These are phyloP conservation scores for Polydrusus pterygomalis DNA, from an alignment of 2,888 invertebrate genomes.

Conservation along the genomic window DNA sequence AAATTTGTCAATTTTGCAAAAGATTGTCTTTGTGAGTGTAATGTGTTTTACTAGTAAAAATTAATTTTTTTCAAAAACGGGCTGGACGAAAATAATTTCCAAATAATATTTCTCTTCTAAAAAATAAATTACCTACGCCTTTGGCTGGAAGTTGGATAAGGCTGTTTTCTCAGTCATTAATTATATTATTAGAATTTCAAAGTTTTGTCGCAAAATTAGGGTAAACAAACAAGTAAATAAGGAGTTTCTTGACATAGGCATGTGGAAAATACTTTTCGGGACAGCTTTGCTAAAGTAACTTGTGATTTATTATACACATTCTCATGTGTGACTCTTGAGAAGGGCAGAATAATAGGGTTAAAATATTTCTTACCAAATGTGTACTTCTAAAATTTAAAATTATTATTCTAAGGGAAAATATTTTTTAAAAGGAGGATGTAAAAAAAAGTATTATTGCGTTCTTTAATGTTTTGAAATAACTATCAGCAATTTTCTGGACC, in stretches of 20 bases:
- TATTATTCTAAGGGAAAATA: too few relatives aligned
- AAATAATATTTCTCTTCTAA: neutral
- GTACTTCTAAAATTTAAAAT: too few relatives aligned
- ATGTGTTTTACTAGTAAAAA: too few relatives aligned
- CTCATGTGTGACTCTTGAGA: slow-evolving; percentile 3
- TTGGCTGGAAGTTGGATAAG: neutral
- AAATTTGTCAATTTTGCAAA: too few relatives aligned
- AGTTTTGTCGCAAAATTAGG: slow-evolving; percentile 41
- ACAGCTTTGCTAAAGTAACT: slow-evolving; percentile 4
- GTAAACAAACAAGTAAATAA: slow-evolving; percentile 52
- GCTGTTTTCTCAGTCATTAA: slow-evolving; percentile 8
- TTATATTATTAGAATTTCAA: slow-evolving; percentile 18
- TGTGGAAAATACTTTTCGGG: slow-evolving; percentile 42
- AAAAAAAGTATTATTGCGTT: too few relatives aligned
- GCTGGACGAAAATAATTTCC: neutral
- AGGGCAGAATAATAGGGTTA: neutral
- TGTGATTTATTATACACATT: slow-evolving; percentile 15
- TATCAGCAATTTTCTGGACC: too few relatives aligned
- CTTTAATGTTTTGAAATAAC: too few relatives aligned
- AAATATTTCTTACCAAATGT: neutral
- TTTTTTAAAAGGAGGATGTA: too few relatives aligned
- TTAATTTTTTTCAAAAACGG: too few relatives aligned
- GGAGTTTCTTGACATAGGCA: slow-evolving; percentile 26
- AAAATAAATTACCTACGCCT: neutral
- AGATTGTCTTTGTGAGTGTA: too few relatives aligned